Evolutionary conservation across 2,113 vertebrate species (phyloP).

Genomic region (Megaleporinus macrocephalus): DNA sequence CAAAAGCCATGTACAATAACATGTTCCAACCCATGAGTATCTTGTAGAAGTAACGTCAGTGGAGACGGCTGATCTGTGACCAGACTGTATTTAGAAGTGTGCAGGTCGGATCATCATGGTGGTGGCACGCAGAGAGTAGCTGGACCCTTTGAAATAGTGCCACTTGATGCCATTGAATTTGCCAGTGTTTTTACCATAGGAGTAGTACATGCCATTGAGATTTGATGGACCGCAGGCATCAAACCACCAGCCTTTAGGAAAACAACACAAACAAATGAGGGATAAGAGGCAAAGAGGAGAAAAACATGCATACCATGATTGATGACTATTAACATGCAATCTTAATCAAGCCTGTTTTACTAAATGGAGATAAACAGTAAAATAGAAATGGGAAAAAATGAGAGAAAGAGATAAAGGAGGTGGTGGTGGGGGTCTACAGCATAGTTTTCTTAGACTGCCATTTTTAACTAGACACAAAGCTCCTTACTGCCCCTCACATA

Average conservation of each 20-base stretch:
- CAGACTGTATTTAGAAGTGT: conserved; percentile 72
- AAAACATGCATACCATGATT: neutral
- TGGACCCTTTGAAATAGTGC: conserved; percentile 90
- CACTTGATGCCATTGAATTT: conserved; percentile 89
- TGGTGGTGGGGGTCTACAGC: no score
- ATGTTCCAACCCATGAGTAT: neutral
- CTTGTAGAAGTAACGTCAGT: neutral
- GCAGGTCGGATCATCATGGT: conserved; percentile 86
- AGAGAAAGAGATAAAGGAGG: neutral
- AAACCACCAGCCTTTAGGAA: conserved; percentile 52
- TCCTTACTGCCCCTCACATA: no score
- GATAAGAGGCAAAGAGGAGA: neutral
- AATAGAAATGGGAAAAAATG: neutral
- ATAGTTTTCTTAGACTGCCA: no score
- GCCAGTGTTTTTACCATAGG: conserved; percentile 52
- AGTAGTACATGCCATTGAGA: no score
- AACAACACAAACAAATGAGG: conserved; percentile 12
- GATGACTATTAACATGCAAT: neutral
- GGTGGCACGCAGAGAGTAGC: conserved; percentile 83
- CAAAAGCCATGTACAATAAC: neutral
- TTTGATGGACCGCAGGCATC: no score
- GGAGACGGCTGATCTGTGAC: neutral
- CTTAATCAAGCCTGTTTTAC: neutral
- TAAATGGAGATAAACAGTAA: neutral
- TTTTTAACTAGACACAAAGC: no score